A percentile compares a stretch with the other conserved stretches of the same genome.
Conservation (phyloP, 2,888 invertebrate genomes). For the Apamea monoglypha region DNA sequence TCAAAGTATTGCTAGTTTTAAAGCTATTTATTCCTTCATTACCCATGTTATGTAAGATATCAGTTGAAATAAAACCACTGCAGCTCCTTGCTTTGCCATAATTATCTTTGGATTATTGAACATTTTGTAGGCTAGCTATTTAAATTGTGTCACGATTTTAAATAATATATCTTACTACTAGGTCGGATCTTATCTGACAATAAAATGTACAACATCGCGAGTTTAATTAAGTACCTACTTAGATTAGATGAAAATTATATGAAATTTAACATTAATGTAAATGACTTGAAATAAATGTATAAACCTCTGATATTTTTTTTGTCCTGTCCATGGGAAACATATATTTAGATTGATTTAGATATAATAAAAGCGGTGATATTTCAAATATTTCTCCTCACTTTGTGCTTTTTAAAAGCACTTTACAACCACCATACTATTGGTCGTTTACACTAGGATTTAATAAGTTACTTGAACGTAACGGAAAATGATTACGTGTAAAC, state of each 20-base stretch:
- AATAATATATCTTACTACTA: slow-evolving; percentile 5
- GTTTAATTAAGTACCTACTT: slow-evolving; percentile 1
- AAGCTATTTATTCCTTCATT: slow-evolving; percentile 6
- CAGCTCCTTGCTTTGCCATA: slow-evolving; percentile 1
- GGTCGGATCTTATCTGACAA: slow-evolving; percentile 58
- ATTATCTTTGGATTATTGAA: neutral
- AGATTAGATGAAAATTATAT: slow-evolving; percentile 8
- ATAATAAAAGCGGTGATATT: neutral
- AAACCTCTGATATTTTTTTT: neutral
- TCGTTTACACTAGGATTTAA: slow-evolving; percentile 25
- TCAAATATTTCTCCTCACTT: neutral
- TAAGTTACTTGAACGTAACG: slow-evolving; percentile 26
- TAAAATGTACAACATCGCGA: slow-evolving; percentile 44
- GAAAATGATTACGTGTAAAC: slow-evolving; percentile 28
- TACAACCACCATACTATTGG: neutral
- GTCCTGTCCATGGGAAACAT: neutral
- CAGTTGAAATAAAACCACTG: neutral
- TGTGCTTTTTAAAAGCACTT: neutral
- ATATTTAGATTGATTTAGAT: neutral
- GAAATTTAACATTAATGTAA: neutral
- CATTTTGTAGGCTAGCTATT: slow-evolving; percentile 10
- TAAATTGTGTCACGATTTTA: slow-evolving; percentile 3
- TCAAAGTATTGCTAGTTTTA: slow-evolving; percentile 32
- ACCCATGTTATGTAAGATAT: neutral
- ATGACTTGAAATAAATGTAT: neutral